Percentiles rank a stretch among this genome's conserved stretches.
phyloP scores from a whole-genome alignment of 2,797 vertebrate genomes.

The Eurystomus glaucurus region DNA sequence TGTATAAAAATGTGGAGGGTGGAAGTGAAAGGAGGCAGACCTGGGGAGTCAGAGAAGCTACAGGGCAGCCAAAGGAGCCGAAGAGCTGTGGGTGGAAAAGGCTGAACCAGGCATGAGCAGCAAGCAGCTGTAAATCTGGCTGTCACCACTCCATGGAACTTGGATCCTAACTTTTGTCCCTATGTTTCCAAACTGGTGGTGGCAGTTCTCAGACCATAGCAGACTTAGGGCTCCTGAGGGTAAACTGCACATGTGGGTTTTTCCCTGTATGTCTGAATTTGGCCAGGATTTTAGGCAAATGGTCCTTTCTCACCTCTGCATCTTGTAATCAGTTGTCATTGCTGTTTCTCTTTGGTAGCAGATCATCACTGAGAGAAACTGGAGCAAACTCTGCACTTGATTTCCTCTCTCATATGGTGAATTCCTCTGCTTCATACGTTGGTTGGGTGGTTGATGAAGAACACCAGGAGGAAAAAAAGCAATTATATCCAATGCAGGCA shows the following conservation, averaged over 20 bases:
- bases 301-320: not conserved
- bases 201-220: not conserved
- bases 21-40: not conserved
- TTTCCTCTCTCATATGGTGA: not conserved
- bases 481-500: conserved; percentile 48
- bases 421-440: conserved; percentile 23
- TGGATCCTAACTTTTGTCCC: not conserved
- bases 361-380: not conserved
- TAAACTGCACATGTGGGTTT: rapidly evolving
- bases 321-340: not conserved
- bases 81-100: not conserved
- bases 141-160: rapidly evolving
- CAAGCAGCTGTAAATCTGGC: rapidly evolving
- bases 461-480: conserved; percentile 50
- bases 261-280: not conserved
- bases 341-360: not conserved
- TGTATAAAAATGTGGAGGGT: not conserved
- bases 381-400: not conserved
- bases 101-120: rapidly evolving
- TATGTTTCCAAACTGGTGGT: not conserved
- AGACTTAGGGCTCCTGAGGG: not conserved
- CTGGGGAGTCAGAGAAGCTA: not conserved
- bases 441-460: conserved; percentile 31
- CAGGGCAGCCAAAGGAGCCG: not conserved
- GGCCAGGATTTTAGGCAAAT: not conserved